A percentile compares a stretch with the other conserved stretches of the same genome.
Conservation (phyloP, 2,888 invertebrate species). For the Nephrotoma appendiculata region DNA sequence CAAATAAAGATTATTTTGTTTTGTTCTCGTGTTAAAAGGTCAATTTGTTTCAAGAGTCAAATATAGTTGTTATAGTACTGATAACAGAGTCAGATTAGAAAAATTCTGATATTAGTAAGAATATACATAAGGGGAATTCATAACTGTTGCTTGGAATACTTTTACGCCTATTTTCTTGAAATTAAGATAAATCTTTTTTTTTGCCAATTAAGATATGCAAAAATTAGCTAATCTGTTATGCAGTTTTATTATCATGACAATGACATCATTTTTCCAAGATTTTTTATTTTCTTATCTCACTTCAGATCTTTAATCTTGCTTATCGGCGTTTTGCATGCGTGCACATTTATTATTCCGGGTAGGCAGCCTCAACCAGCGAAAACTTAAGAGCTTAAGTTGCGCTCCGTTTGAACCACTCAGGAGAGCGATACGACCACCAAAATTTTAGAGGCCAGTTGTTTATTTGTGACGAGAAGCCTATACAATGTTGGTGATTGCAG, state of each 20-base stretch:
- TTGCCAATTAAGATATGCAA: neutral
- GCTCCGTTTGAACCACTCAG: no score
- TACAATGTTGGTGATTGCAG: no score
- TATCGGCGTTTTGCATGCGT: neutral
- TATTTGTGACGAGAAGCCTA: no score
- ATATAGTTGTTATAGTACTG: neutral
- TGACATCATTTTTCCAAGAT: neutral
- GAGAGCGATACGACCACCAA: no score
- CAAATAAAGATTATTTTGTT: neutral
- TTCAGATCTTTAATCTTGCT: neutral
- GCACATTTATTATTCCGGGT: neutral
- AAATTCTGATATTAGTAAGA: neutral
- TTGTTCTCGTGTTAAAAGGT: neutral
- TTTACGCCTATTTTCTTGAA: neutral
- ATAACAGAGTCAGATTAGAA: neutral
- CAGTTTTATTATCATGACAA: neutral
- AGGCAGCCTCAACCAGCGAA: no score
- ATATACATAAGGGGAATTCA: neutral
- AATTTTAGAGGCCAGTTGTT: no score
- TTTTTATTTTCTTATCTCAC: neutral
- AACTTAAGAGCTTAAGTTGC: no score
- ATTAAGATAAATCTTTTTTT: neutral
- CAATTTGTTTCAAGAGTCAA: neutral
- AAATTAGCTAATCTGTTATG: neutral
- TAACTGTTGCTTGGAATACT: neutral